Base-by-base conservation (phyloP, 2,888 invertebrate species). In the Leptopilina syphax region DNA sequence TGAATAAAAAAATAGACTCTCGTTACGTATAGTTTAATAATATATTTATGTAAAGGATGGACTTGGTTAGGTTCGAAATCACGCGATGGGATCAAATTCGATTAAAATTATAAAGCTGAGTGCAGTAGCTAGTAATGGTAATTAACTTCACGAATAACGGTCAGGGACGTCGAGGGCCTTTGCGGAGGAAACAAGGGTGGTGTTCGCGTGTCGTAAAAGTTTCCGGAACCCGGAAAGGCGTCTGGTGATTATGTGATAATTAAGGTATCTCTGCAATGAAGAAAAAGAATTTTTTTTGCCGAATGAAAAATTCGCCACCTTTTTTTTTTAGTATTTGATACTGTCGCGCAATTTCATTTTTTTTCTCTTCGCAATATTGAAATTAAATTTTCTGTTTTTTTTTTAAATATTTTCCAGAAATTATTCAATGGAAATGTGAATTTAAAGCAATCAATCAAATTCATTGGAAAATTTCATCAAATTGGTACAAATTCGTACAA, bases 121-220 rank as follows among this genome's bases (percentile, higher is more conserved):
- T 73, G 73, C n/a, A 57, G 73, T 73, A 73, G 13, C 12, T 9
- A 54, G 34, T 73, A 70, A 70, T 50, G 27, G 54, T 73, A 73
- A 73, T 73, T 73, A 73, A 73, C 73, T 73, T 73, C 73, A 73
- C 73, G 73, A 73, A 73, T 9, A 73, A 73, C n/a, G 73, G 34
- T 73, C 57, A 57, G 73, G 50, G 68, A 68, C 50, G 68, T 47
- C 24, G 68, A 50, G 34, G 34, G 50, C 27, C 34, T 73, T 57
- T 65, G 5, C 34, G 13, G n/a, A 73, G 73, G 73, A 73, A 73
- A 73, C 41, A 54, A 34, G 73, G 73, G 73, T 73, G 63, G 70
- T 63, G 70, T 70, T 78, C 70, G 78, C 78, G 78, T 78, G 78
- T 68, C 70, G 63, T 70, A 68, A 78, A 78, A 60, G 67, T 68